Percentiles rank a stretch among this genome's conserved stretches.
Conservation (phyloP, 1,140 invertebrate species). For the Acyrthosiphon pisum region DNA sequence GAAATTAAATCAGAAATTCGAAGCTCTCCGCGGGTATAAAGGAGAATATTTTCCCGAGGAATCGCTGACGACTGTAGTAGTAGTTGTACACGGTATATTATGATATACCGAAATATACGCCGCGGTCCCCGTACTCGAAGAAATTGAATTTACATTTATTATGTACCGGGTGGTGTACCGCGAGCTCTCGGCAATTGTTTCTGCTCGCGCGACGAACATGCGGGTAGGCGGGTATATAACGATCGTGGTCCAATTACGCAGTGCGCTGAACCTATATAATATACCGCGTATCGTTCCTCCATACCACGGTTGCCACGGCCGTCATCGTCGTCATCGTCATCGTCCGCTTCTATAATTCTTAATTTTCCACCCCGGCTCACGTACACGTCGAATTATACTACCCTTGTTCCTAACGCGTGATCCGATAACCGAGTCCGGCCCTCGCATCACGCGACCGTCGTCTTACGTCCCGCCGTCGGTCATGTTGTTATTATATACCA, state of each 20-base stretch:
- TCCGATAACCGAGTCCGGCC: background rate
- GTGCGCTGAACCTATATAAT: background rate
- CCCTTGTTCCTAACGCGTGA: background rate
- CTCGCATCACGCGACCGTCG: background rate
- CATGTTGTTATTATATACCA: background rate
- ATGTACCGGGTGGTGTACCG: background rate
- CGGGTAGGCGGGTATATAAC: background rate
- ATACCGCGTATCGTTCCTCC: background rate
- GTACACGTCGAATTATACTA: background rate
- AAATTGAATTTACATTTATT: constrained; percentile 48
- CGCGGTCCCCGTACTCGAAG: background rate
- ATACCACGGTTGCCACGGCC: too few species aligned
- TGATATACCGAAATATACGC: background rate
- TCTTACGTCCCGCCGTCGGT: background rate
- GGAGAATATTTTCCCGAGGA: constrained; percentile 4
- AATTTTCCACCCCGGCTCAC: background rate
- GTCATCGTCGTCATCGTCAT: background rate
- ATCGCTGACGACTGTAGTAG: background rate
- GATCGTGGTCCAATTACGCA: background rate
- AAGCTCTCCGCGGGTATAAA: background rate
- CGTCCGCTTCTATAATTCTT: constrained; percentile 5
- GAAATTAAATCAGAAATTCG: constrained; percentile 37
- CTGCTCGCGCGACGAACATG: background rate
- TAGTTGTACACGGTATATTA: background rate
- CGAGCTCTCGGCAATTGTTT: constrained; percentile 32